Evolutionary conservation across 2,888 invertebrate genomes (phyloP).

Genomic region (Aspidapion aeneum): DNA sequence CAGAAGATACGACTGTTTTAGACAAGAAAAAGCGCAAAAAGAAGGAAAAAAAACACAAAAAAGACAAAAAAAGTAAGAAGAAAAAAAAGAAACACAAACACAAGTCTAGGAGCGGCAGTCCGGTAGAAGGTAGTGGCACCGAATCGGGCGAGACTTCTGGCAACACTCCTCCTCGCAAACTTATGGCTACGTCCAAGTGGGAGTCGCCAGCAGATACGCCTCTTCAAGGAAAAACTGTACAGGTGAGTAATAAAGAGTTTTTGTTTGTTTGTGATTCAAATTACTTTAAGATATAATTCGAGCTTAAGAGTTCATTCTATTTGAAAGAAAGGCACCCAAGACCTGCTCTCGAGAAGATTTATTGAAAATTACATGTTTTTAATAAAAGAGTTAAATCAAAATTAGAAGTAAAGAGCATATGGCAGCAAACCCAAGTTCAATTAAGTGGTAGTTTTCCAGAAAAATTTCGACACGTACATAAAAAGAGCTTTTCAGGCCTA

Average conservation of each 20-base stretch:
- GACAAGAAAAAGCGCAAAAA: constrained; percentile 48
- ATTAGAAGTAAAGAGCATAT: too few species aligned
- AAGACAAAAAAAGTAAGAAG: constrained; percentile 62
- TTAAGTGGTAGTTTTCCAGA: too few species aligned
- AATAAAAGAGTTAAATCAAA: too few species aligned
- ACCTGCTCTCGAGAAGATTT: too few species aligned
- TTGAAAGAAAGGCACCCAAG: too few species aligned
- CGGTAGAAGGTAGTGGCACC: constrained; percentile 56
- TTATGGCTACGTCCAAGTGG: constrained; percentile 42
- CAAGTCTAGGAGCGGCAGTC: constrained; percentile 64
- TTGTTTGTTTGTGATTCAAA: not conserved
- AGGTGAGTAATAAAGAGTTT: constrained; percentile 13
- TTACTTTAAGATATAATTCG: too few species aligned
- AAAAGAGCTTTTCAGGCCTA: too few species aligned
- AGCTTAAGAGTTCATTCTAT: too few species aligned
- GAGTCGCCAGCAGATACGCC: constrained; percentile 30
- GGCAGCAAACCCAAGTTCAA: too few species aligned
- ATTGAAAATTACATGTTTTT: too few species aligned
- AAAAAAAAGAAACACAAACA: constrained; percentile 68
- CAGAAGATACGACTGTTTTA: constrained; percentile 8
- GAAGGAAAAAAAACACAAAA: constrained; percentile 71
- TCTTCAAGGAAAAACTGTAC: constrained; percentile 9
- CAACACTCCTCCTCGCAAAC: constrained; percentile 1
- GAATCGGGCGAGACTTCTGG: constrained; percentile 46
- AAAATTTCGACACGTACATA: too few species aligned